Base-by-base conservation (phyloP, 92 coral and sea anemone genomes). In the Zoanthus solanderi region DNA sequence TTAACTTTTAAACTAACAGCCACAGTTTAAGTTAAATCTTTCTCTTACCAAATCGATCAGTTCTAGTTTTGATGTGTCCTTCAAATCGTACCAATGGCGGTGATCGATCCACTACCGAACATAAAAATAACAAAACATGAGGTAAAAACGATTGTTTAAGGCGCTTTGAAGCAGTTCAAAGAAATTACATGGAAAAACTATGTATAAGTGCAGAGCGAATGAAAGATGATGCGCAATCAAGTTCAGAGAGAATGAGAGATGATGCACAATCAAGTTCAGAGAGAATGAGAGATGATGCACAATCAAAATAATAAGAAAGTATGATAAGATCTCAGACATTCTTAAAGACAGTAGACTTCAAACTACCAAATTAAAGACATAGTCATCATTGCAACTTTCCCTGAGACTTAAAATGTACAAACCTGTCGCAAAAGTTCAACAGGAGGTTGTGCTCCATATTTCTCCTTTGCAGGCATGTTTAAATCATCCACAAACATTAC, bases 361-460 rank as follows among this genome's bases (percentile, higher is more conserved):
- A 37, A 37, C 42, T 37, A 37, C 42, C 42, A 37, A 37, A 30
- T 30, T 34, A 69, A 69, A 10, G 7, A 11, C 32, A n/a, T 17
- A 29, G 23, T 10, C 11, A 65, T 7, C 9, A 9, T 11, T 13
- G 13, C 23, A 67, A 6, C 4, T 69, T 23, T 2, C 0, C 17
- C 5, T 30, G 6, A 69, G 31, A 67, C 37, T 34, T 67, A 67
- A 13, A 44, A 44, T 9, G 13, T 71, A 29, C 86, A 72, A 75
- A 94, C 98, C 98, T 95, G 99, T 84, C 99, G 89, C 72, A 97
- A 87, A 52, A 97, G 87, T 73, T 97, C 99, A 44, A 97, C 95
- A 13, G 99, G 99, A 0, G 99, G 99, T 87, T 97, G 99, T 78
- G 99, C 99, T 14, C 99, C 99, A 63, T 97, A 97, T 69, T 97